These are phyloP conservation scores for Allobates femoralis DNA, from an alignment of 2,797 vertebrate genomes.

Conservation along the genomic window DNA sequence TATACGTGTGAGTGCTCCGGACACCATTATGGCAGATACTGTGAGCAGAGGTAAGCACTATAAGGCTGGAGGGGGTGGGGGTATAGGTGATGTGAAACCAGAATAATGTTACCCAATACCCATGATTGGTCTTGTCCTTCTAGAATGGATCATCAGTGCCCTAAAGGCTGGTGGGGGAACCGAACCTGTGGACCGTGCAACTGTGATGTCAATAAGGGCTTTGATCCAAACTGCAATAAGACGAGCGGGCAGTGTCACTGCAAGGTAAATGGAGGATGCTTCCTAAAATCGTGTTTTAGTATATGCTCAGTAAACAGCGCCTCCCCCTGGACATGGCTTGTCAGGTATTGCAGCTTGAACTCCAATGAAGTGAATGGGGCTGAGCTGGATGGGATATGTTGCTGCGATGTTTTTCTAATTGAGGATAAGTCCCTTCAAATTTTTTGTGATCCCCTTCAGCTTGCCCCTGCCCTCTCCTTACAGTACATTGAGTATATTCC, in stretches of 20 bases:
- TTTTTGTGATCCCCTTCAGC: too few species aligned
- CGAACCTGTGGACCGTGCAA: conserved; percentile 94
- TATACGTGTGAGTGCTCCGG: conserved; percentile 92
- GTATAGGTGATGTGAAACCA: background rate
- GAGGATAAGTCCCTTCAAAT: too few species aligned
- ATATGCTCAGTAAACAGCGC: background rate
- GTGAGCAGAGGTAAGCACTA: conserved; percentile 89
- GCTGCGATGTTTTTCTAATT: too few species aligned
- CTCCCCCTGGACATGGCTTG: too few species aligned
- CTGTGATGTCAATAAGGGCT: conserved; percentile 91
- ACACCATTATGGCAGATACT: conserved; percentile 94
- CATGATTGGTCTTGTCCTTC: too few species aligned
- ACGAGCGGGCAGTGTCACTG: conserved; percentile 93
- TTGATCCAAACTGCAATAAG: conserved; percentile 97
- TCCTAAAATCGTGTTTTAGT: background rate
- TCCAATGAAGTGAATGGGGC: too few species aligned
- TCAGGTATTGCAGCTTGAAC: too few species aligned
- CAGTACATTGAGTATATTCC: too few species aligned
- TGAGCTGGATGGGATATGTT: too few species aligned
- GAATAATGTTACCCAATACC: too few species aligned
- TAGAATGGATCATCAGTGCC: conserved; percentile 96
- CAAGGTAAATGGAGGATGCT: conserved; percentile 82
- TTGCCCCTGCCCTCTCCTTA: too few species aligned
- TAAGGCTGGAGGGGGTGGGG: background rate
- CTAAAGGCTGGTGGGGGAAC: conserved; percentile 97